Evolutionary conservation across 30 jellyfish, hydroid and myxozoan genomes (phyloP), one percentile per base, ranked within the genome.

Genomic region (Hydractinia echinata): DNA sequence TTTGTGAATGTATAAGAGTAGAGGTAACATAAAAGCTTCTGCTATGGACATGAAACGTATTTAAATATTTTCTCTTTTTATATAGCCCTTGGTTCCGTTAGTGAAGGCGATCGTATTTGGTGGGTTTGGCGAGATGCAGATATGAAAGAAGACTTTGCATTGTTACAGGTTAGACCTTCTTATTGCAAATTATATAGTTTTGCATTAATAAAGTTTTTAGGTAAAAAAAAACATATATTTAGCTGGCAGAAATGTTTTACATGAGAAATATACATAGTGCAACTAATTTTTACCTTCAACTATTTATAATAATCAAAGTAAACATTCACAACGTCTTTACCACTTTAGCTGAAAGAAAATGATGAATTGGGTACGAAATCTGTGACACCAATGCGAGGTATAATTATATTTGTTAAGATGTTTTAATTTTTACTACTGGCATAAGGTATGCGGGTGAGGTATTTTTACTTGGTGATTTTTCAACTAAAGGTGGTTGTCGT

Each of bases 91-190:
- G 91, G 91, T 74, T 83, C 91, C 8, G 91, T 83, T 15, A 9
- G 21, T 13, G 91, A 74, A 74, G 91, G 91, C 44, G 91, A 83
- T 53, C 84, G 89, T 14, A 62, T 83, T 7, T 83, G 91, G 91
- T 83, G 91, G 91, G 86, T 74, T 8, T 83, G 91, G 91, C 60
- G 90, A 18, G 77, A 76, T 19, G 70, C 48, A 10, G 82, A 74
- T 6, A 51, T 83, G 16, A 53, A 58, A 15, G 91, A 83, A 8
- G 51, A 73, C 67, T 83, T 83, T 82, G 14, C 15, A 15, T 55
- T 83, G 18, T 44, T 61, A 10, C 67, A 77, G 55, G 91, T 30
- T 30, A 30, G 44, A 2, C 2, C 44, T 30, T 30, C n/a, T n/a
- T n/a, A n/a, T n/a, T n/a, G n/a, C n/a, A n/a, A 30, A 30, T 30